Percentiles rank a stretch among this genome's conserved stretches.
Evolutionary conservation across 30 jellyfish, hydroid and myxozoan species (phyloP).

Genomic region (Phacellophora camtschatica): DNA sequence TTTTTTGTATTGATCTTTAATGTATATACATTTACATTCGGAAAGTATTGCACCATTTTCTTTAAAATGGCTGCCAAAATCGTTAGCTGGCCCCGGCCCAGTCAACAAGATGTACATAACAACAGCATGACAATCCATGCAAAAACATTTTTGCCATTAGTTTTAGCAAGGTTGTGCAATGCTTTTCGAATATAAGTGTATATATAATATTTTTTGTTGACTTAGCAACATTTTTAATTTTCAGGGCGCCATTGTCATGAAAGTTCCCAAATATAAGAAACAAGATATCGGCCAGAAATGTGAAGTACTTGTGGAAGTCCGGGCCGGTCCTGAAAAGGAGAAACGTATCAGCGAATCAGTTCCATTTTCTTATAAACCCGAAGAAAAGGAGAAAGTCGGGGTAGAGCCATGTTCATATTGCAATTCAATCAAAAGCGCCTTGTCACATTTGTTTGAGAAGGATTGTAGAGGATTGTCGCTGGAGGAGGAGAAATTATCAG

Average conservation of each 20-base stretch:
- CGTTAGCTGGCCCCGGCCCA: too few species aligned
- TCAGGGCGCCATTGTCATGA: conserved; percentile 87
- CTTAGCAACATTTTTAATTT: too few species aligned
- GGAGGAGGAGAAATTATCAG: not conserved
- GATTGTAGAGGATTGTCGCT: not conserved
- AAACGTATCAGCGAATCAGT: conserved; percentile 92
- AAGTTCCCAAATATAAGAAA: conserved; percentile 77
- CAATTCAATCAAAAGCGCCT: conserved; percentile 58
- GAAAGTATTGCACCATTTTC: too few species aligned
- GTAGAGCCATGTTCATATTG: conserved; percentile 67
- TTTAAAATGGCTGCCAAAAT: too few species aligned
- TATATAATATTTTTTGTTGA: too few species aligned
- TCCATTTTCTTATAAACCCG: conserved; percentile 66
- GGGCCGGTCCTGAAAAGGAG: conserved; percentile 95
- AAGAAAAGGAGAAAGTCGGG: not conserved
- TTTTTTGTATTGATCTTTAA: too few species aligned
- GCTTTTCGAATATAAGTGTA: too few species aligned
- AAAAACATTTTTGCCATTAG: too few species aligned
- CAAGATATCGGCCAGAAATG: conserved; percentile 30
- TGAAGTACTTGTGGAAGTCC: conserved; percentile 82
- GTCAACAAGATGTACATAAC: too few species aligned
- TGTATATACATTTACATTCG: too few species aligned
- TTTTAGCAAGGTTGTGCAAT: too few species aligned
- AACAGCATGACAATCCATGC: too few species aligned
- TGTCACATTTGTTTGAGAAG: conserved; percentile 55